A percentile compares a stretch with the other conserved stretches of the same genome.
phyloP scores from a whole-genome alignment of 1,140 invertebrate species.

The Conus ventricosus region DNA sequence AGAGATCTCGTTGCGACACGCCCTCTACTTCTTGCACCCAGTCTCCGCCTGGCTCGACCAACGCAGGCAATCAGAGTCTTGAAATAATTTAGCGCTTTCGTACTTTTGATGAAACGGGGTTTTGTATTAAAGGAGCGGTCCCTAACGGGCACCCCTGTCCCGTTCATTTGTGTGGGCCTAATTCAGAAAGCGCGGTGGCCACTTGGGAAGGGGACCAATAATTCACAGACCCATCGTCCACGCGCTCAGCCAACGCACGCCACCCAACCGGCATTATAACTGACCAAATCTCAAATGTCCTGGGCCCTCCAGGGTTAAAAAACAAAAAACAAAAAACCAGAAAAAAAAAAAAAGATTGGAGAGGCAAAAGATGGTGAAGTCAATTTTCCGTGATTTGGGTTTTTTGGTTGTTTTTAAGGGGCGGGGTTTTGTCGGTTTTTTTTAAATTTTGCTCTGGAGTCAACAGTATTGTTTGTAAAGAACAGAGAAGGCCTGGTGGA shows the following conservation, averaged over 20 bases:
- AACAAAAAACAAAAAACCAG: no score
- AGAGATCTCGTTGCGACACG: not conserved
- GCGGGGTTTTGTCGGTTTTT: not conserved
- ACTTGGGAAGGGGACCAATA: not conserved
- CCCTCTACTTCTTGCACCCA: not conserved
- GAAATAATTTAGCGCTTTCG: conserved; percentile 21
- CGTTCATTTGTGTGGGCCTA: conserved; percentile 2
- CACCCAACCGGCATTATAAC: conserved; percentile 17
- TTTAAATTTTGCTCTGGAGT: not conserved
- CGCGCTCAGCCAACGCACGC: not conserved
- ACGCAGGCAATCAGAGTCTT: conserved; percentile 20
- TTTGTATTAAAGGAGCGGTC: conserved; percentile 4
- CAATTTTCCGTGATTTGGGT: no score
- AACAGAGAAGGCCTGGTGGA: not conserved
- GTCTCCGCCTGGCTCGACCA: not conserved
- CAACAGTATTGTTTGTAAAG: conserved; percentile 9
- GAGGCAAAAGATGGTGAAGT: not conserved
- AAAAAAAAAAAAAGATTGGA: not conserved
- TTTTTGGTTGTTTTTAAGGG: not conserved
- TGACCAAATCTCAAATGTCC: conserved; percentile 15
- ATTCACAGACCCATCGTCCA: not conserved
- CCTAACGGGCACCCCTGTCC: not conserved
- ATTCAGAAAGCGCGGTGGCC: not conserved
- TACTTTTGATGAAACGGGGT: conserved; percentile 22
- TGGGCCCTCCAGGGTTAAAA: not conserved